phyloP scores from a whole-genome alignment of 2,113 vertebrate species.

The Meleagris gallopavo region DNA sequence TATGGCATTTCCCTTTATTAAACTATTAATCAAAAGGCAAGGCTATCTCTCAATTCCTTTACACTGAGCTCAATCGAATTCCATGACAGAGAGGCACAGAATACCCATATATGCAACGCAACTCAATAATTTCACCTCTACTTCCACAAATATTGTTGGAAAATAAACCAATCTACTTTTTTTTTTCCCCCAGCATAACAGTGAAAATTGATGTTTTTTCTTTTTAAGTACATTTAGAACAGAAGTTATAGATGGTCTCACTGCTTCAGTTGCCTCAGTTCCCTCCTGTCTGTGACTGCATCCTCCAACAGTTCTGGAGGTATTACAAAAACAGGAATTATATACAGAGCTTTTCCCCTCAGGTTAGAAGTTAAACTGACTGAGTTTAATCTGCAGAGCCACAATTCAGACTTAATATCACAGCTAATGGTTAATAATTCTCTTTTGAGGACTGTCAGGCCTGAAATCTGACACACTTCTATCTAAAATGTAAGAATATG shows the following conservation, averaged over 20 bases:
- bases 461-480: background rate
- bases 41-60: background rate
- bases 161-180: background rate
- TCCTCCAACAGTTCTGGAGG: background rate
- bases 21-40: background rate
- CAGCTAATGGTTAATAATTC: background rate
- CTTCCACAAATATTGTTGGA: background rate
- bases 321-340: background rate
- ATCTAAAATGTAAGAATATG: background rate
- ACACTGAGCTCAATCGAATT: background rate
- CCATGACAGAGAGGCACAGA: background rate
- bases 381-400: background rate
- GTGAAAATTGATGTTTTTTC: background rate
- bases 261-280: background rate
- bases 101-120: background rate
- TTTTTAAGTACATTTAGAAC: background rate
- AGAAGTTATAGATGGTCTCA: background rate
- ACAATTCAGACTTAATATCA: background rate
- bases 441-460: background rate
- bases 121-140: background rate
- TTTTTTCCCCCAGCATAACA: background rate
- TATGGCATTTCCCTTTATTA: background rate
- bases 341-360: background rate
- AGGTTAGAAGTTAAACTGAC: background rate
- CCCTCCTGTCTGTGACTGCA: background rate